Percentiles rank a stretch among this genome's conserved stretches.
These are phyloP conservation scores for Hydrolagus colliei DNA, from an alignment of 2,797 vertebrate genomes.

Conservation along the genomic window DNA sequence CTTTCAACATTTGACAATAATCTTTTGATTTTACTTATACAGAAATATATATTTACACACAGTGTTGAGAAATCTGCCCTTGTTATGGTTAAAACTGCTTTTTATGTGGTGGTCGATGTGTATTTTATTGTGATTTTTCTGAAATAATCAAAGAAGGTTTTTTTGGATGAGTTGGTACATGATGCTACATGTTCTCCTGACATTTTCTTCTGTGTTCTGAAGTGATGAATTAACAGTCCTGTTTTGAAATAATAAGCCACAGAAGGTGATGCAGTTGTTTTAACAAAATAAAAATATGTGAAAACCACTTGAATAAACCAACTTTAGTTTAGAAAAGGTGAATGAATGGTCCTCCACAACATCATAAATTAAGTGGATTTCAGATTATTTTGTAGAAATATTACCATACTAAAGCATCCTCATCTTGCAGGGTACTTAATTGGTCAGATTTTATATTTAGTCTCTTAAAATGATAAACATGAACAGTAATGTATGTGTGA, in stretches of 20 bases:
- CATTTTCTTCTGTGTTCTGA: neutral
- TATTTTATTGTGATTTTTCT: neutral
- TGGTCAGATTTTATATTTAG: neutral
- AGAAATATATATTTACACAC: neutral
- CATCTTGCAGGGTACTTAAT: neutral
- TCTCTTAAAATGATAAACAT: conserved; percentile 3
- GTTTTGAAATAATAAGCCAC: neutral
- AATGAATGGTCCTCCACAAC: neutral
- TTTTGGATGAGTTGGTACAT: neutral
- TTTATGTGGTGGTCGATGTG: neutral
- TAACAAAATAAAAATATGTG: neutral
- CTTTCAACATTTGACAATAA: neutral
- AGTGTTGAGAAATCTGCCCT: too few species aligned
- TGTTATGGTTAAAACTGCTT: too few species aligned
- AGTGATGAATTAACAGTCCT: neutral
- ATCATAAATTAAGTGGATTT: neutral
- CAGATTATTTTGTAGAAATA: neutral
- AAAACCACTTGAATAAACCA: too few species aligned
- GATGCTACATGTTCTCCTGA: neutral
- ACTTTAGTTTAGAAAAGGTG: neutral
- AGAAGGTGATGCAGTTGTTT: neutral
- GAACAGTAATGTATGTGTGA: neutral
- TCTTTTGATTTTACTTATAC: too few species aligned
- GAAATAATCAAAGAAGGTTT: neutral
- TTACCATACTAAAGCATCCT: too few species aligned